Evolutionary conservation across 2,888 invertebrate species (phyloP).

Genomic region (Mycalesis mineus): DNA sequence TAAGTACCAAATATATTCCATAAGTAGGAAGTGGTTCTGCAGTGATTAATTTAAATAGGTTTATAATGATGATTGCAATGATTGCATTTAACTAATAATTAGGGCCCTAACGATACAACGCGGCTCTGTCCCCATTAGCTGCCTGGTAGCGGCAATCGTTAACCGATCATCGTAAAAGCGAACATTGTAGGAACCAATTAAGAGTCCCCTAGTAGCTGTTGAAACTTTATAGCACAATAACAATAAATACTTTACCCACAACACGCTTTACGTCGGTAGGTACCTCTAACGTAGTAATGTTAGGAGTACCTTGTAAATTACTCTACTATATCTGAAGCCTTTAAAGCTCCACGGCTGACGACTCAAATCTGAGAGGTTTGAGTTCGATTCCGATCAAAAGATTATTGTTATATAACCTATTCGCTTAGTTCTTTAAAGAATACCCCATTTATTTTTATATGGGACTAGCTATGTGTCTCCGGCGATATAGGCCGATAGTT

Average conservation of each 20-base stretch:
- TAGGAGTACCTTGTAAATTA: not conserved
- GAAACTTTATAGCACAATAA: conserved; percentile 25
- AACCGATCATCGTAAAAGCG: conserved; percentile 12
- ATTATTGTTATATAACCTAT: no score
- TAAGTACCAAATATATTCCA: no score
- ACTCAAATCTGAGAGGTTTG: no score
- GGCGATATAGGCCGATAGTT: no score
- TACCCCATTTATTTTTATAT: no score
- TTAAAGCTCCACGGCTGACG: no score
- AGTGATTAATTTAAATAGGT: no score
- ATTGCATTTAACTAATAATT: not conserved
- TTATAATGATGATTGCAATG: not conserved
- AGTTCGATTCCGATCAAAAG: no score
- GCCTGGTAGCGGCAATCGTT: conserved; percentile 5
- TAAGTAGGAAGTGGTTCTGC: no score
- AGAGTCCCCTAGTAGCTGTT: conserved; percentile 23
- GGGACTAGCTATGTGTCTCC: no score
- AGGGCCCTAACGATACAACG: not conserved
- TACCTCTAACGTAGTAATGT: not conserved
- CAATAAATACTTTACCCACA: conserved; percentile 16
- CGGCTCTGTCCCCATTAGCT: not conserved
- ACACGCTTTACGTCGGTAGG: not conserved
- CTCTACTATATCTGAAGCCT: not conserved
- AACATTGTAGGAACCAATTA: conserved; percentile 24
- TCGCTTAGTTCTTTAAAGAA: no score